Conservation (phyloP, 1,140 invertebrate species). For the Drosophila cardini region DNA sequence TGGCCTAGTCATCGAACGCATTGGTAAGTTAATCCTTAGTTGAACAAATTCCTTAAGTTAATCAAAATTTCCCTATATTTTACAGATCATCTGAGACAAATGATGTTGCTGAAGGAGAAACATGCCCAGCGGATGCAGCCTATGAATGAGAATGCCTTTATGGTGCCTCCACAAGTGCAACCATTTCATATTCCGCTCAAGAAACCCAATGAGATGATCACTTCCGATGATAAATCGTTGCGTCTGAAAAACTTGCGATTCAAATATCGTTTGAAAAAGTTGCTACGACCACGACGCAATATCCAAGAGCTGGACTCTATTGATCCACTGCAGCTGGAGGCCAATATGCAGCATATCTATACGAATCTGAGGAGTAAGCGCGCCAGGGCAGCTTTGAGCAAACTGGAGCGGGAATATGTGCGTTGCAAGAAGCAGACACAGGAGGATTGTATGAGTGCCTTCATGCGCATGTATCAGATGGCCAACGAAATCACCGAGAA, state of each 20-base stretch:
- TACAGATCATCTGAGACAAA: conserved; percentile 54
- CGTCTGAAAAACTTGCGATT: conserved; percentile 61
- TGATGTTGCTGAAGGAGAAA: conserved; percentile 50
- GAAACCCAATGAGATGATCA: conserved; percentile 25
- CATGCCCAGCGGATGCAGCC: conserved; percentile 50
- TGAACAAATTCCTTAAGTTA: background rate
- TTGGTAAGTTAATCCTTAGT: conserved; percentile 50
- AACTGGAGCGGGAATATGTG: conserved; percentile 67
- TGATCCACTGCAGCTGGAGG: conserved; percentile 64
- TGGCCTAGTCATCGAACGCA: conserved; percentile 67
- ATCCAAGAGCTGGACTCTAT: conserved; percentile 36
- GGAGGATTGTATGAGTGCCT: conserved; percentile 71
- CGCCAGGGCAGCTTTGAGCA: conserved; percentile 50
- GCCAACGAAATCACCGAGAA: conserved; percentile 75
- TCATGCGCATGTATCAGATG: conserved; percentile 77
- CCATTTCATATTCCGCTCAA: conserved; percentile 49
- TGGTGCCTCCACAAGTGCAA: conserved; percentile 51
- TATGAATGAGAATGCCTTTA: conserved; percentile 28
- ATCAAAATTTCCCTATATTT: background rate
- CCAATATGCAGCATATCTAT: conserved; percentile 60
- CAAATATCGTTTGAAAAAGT: conserved; percentile 58
- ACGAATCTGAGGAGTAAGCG: conserved; percentile 66
- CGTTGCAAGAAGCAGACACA: conserved; percentile 75
- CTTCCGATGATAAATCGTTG: conserved; percentile 29
- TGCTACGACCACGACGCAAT: conserved; percentile 33